phyloP scores from a whole-genome alignment of 2,888 invertebrate genomes.

The Trichogramma dendrolimi region DNA sequence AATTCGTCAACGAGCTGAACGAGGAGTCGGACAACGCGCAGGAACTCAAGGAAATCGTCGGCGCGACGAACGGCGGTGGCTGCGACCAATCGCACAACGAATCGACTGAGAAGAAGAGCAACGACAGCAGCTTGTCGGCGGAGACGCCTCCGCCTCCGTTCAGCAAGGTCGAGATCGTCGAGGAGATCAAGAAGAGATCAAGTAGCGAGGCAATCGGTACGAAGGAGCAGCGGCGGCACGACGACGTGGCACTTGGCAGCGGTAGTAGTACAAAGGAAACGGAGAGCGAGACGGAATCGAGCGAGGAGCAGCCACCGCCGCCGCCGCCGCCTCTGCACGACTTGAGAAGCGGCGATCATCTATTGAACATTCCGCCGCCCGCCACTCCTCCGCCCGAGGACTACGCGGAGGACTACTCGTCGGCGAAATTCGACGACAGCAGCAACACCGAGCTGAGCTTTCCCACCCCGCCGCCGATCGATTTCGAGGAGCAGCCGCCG shows the following conservation, averaged over 20 bases:
- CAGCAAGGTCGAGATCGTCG: slow-evolving; percentile 24
- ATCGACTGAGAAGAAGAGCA: neutral
- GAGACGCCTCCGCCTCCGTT: slow-evolving; percentile 4
- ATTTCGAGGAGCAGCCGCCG: slow-evolving; percentile 16
- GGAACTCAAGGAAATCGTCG: slow-evolving; percentile 26
- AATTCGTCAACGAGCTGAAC: slow-evolving; percentile 22
- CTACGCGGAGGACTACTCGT: neutral
- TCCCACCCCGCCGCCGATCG: slow-evolving; percentile 27
- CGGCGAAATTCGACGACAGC: slow-evolving; percentile 3
- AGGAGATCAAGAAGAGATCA: slow-evolving; percentile 19
- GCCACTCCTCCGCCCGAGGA: slow-evolving; percentile 22
- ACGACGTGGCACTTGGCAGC: too few species aligned
- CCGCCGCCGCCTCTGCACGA: neutral
- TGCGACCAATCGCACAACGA: slow-evolving; percentile 8
- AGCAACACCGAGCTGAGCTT: slow-evolving; percentile 14
- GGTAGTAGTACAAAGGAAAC: too few species aligned
- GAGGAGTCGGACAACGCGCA: slow-evolving; percentile 26
- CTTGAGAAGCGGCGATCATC: slow-evolving; percentile 6
- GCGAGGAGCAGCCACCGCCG: neutral
- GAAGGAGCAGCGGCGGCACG: neutral
- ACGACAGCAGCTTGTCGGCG: neutral
- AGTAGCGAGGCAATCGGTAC: neutral
- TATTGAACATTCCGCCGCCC: slow-evolving; percentile 23
- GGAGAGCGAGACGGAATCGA: neutral
- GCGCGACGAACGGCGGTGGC: neutral